Evolutionary conservation across 2,888 invertebrate species (phyloP).

Genomic region (Steinernema carpocapsae): DNA sequence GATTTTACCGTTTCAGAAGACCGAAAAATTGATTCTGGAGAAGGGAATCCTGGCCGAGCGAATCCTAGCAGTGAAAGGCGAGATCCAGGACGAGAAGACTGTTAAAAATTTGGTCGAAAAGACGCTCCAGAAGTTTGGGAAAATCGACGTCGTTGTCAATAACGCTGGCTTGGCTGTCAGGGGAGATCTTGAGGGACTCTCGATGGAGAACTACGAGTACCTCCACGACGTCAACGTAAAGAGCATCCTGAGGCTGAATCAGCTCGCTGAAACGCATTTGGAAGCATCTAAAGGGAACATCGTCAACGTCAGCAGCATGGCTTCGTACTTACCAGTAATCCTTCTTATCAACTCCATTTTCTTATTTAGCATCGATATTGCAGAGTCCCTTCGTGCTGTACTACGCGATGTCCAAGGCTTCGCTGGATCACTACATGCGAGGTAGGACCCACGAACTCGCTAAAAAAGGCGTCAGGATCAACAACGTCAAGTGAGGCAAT

Average conservation of each 20-base stretch:
- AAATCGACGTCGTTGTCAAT: conserved; percentile 38
- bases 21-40: not conserved
- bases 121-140: conserved; percentile 38
- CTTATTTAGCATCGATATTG: not conserved
- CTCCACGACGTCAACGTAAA: conserved; percentile 19
- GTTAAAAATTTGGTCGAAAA: conserved; percentile 38
- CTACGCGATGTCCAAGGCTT: conserved; percentile 11
- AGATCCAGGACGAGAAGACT: conserved; percentile 37
- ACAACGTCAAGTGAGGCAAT: too few relatives aligned
- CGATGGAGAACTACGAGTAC: conserved; percentile 28
- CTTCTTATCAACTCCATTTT: not conserved
- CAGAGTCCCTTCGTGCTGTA: not conserved
- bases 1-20: not conserved
- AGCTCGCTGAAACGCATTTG: not conserved
- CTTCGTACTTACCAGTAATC: not conserved
- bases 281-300: conserved; percentile 11
- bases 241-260: conserved; percentile 11
- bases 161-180: not conserved
- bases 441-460: not conserved
- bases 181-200: not conserved
- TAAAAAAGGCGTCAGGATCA: not conserved
- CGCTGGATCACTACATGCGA: not conserved
- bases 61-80: conserved; percentile 24
- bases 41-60: not conserved
- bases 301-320: not conserved